Evolutionary conservation across 2,888 invertebrate genomes (phyloP).

Genomic region (Oxystoma pomonae): DNA sequence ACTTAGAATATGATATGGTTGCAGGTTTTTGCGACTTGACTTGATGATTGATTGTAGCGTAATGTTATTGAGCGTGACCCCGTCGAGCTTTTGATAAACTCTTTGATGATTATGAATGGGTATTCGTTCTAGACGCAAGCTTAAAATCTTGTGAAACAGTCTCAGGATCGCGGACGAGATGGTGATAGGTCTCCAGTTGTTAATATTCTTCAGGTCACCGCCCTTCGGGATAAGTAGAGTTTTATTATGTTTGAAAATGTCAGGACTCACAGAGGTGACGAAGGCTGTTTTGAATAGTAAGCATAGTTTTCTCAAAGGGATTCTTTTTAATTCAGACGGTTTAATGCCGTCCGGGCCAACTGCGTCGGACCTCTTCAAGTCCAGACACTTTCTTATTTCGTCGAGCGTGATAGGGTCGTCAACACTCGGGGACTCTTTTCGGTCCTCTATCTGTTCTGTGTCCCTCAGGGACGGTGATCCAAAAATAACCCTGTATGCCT

Average conservation of each 20-base stretch:
- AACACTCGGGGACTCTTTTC: no score
- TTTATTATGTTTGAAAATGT: slow-evolving; percentile 1
- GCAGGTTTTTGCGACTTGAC: not conserved
- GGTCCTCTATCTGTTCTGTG: not conserved
- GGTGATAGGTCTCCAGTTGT: slow-evolving; percentile 22
- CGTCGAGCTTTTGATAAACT: slow-evolving; percentile 23
- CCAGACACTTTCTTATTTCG: no score
- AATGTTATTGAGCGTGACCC: slow-evolving; percentile 21
- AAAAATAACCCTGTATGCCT: not conserved
- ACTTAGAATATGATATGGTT: slow-evolving; percentile 14
- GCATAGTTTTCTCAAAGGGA: slow-evolving; percentile 2
- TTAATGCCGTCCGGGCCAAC: slow-evolving; percentile 18
- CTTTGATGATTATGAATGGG: slow-evolving; percentile 17
- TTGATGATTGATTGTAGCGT: slow-evolving; percentile 18
- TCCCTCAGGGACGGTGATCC: not conserved
- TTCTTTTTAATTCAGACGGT: slow-evolving; percentile 1
- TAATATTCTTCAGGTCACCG: not conserved
- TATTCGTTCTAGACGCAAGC: slow-evolving; percentile 3
- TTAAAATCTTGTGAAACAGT: slow-evolving; percentile 14
- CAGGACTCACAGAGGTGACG: not conserved
- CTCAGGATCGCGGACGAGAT: slow-evolving; percentile 16
- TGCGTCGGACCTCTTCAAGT: slow-evolving; percentile 17
- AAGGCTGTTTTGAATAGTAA: slow-evolving; percentile 16
- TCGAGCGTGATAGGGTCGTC: no score
- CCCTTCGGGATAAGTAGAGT: slow-evolving; percentile 23